These are phyloP conservation scores for Tauraco erythrolophus DNA, from an alignment of 2,113 vertebrate species.

Conservation along the genomic window DNA sequence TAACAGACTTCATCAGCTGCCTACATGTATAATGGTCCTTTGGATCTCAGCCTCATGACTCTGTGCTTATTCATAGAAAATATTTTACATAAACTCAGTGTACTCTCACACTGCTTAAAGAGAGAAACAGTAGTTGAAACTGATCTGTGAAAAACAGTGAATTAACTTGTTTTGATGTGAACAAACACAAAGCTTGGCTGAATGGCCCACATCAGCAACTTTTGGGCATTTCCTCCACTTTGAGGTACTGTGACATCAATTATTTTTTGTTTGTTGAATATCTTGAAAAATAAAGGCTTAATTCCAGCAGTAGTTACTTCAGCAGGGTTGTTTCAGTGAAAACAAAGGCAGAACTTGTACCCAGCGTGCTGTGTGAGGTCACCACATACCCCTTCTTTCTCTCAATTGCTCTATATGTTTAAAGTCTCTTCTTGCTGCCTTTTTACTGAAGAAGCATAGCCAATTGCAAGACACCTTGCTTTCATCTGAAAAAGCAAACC, in stretches of 20 bases:
- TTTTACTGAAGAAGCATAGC: neutral
- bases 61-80: constrained; percentile 14
- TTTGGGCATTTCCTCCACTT: neutral
- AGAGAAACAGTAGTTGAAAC: neutral
- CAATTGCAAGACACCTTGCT: neutral
- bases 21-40: neutral
- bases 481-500: neutral
- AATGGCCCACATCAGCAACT: neutral
- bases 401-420: neutral
- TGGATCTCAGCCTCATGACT: constrained; percentile 15
- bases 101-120: neutral
- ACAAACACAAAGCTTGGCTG: neutral
- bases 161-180: neutral
- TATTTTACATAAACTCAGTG: neutral
- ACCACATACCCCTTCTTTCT: neutral
- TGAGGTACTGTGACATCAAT: neutral
- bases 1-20: neutral
- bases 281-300: neutral
- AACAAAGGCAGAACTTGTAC: neutral
- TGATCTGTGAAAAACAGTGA: neutral
- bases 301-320: neutral
- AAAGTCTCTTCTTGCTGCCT: neutral
- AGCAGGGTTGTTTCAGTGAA: neutral
- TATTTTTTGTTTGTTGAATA: neutral
- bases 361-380: neutral